Evolutionary conservation across 2,888 invertebrate species (phyloP), one percentile per base, ranked within the genome.

Genomic region (Cacoxenus indagator): DNA sequence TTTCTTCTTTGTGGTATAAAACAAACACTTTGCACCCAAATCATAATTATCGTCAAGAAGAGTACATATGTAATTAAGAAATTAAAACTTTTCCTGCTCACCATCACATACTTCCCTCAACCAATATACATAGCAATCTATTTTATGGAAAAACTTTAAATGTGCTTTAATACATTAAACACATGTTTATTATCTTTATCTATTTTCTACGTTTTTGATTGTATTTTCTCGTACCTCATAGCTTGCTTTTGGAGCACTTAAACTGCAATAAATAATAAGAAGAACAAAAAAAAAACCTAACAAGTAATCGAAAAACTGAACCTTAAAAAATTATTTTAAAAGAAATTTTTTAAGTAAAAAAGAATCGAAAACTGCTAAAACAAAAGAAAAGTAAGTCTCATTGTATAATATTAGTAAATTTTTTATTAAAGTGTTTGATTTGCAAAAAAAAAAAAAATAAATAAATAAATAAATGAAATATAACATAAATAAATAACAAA

Each of bases 191-290:
- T 78, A 65, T 75, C 68, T 73, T 81, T 76, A 76, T 81, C 78
- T 81, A 76, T 75, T 82, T 79, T 77, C 26, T 43, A 59, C 24
- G 61, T 62, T 43, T 84, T 82, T 83, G 76, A 84, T 77, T 84
- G 76, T 85, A 80, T 73, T 82, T 85, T 86, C 83, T 84, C 86
- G 83, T 86, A 86, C 87, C 83, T 87, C 87, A 86, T 87, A 87
- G 87, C 87, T 87, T 87, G 88, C 87, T 87, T 87, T 87, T 51
- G 87, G 88, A 87, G 87, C 88, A 87, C 88, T 84, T 80, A 85
- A 84, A 83, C 84, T 81, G 78, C 84, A 83, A 78, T 78, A 77
- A 81, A 65, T 77, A 73, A 70, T 68, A 67, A 61, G 65, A 72
- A 72, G n/a, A n/a, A n/a, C n/a, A n/a, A 75, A 74, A 29, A 9